phyloP scores from a whole-genome alignment of 53 echinoderm and acorn worm genomes.

The Arbacia lixula region DNA sequence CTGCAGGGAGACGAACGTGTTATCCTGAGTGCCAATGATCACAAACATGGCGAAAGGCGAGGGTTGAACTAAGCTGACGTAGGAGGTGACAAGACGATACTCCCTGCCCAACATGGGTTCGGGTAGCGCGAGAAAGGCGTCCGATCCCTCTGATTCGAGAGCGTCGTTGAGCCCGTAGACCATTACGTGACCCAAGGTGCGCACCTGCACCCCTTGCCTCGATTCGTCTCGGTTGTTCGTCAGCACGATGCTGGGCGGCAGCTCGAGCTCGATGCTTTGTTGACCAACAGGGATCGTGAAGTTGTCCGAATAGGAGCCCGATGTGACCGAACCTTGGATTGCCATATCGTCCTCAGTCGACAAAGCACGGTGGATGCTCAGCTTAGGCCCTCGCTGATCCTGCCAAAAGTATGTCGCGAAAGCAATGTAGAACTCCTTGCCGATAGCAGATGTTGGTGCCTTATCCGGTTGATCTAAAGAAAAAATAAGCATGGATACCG shows the following conservation, averaged over 20 bases:
- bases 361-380: slow-evolving; percentile 26
- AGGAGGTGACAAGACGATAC: background rate
- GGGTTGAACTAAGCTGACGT: background rate
- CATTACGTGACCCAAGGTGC: slow-evolving; percentile 14
- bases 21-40: slow-evolving; percentile 27
- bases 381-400: slow-evolving; percentile 10
- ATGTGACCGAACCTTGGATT: slow-evolving; percentile 1
- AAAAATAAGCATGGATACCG: too few species aligned
- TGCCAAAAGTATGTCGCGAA: slow-evolving; percentile 23
- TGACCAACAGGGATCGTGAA: slow-evolving; percentile 33
- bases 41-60: background rate
- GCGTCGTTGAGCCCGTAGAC: slow-evolving; percentile 44
- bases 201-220: slow-evolving; percentile 3
- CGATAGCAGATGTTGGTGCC: background rate
- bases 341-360: background rate
- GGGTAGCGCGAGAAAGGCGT: slow-evolving; percentile 35
- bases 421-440: slow-evolving; percentile 34
- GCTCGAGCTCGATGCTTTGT: slow-evolving; percentile 17
- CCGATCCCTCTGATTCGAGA: slow-evolving; percentile 6
- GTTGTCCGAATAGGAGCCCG: background rate
- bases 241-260: background rate
- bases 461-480: background rate
- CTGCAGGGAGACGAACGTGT: slow-evolving; percentile 18
- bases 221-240: slow-evolving; percentile 9
- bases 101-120: slow-evolving; percentile 40